Base-by-base conservation (phyloP, 1,140 invertebrate species). In the Carcinoscorpius rotundicauda region DNA sequence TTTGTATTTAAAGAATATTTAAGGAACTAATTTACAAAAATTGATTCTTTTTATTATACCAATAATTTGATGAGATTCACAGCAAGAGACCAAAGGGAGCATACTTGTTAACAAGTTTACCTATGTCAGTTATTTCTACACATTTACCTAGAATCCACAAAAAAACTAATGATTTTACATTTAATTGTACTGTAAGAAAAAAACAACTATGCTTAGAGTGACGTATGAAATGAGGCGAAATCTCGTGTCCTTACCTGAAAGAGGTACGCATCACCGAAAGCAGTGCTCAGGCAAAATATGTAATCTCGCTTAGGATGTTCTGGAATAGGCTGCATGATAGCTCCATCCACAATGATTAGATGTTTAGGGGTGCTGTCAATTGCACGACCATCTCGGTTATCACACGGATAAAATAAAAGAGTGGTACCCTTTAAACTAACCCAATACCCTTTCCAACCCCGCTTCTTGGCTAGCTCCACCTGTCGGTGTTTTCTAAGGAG, bases 381-480 rank as follows among this genome's bases (percentile, higher is more conserved):
- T 6, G 89, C 89, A 55, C 75, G 71, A 58, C 63, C 66, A 11
- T 66, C 69, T 52, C 61, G 52, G 52, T 62, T 66, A 63, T 68
- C 70, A 76, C 93, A 96, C 3, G 93, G 92, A 78, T 97, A 97
- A 79, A 98, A 98, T 49, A 97, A 84, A 48, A 98, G 82, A 29
- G 93, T 97, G 9, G 94, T 97, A 64, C 95, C 95, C 77, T 97
- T 97, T 62, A 98, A 81, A 78, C 93, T 96, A 8, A 97, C 93
- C 93, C 94, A 98, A 78, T 98, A 98, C 60, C 91, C 91, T 78
- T 97, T 97, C 95, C 95, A 98, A 66, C 92, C 93, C 56, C 94
- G 83, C 76, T 95, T 94, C 29, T 93, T 83, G 4, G 94, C 94
- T 75, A 97, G 79, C 77, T 98, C 94, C 70, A 97, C 91, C 79